These are phyloP conservation scores for Lynx canadensis DNA, from an alignment of 2,113 vertebrate genomes.

Conservation along the genomic window DNA sequence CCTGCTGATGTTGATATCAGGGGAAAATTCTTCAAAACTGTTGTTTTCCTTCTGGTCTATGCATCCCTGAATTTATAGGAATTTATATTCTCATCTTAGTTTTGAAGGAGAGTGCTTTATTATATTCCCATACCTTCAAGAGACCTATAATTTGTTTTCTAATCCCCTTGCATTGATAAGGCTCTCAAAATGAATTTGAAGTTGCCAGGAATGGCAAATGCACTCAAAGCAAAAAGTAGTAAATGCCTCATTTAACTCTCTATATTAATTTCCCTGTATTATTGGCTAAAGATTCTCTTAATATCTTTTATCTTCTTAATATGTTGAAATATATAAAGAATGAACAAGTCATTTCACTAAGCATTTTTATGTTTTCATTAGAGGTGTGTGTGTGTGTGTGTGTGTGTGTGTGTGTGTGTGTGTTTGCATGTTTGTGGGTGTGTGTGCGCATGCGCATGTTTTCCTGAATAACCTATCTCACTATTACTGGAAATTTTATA, in stretches of 20 bases:
- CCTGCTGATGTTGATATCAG: neutral
- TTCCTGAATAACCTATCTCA: neutral
- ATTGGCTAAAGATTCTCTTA: neutral
- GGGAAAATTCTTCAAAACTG: neutral
- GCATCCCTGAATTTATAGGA: neutral
- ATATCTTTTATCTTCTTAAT: neutral
- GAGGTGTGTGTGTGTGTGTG: neutral
- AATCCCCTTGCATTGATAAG: neutral
- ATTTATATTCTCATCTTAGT: neutral
- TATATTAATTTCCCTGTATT: neutral
- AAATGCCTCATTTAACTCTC: neutral
- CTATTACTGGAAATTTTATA: neutral
- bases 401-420: too few relatives aligned
- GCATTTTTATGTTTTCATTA: neutral
- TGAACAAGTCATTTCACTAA: neutral
- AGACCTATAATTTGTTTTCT: neutral
- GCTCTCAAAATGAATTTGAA: neutral
- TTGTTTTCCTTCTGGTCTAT: neutral
- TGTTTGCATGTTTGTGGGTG: too few relatives aligned
- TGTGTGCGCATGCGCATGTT: accelerated
- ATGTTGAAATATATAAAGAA: neutral
- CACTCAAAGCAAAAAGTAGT: neutral
- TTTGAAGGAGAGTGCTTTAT: neutral
- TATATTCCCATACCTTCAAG: neutral
- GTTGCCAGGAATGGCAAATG: neutral